Percentiles rank a stretch among this genome's conserved stretches.
Conservation (phyloP, 2,113 vertebrate species). For the Nothobranchius kuhntae region DNA sequence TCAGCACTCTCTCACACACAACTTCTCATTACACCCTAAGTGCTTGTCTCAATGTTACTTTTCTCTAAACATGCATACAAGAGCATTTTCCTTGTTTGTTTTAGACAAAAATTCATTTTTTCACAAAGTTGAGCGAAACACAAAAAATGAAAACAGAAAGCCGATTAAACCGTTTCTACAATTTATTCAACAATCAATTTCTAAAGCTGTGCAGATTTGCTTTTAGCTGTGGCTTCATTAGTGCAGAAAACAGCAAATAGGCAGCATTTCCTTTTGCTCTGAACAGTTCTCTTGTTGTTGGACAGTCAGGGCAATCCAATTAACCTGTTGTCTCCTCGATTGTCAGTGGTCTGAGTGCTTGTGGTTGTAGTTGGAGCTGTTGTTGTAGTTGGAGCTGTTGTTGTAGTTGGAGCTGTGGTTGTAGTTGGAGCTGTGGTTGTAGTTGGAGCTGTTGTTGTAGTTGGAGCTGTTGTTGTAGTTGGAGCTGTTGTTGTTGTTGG, state of each 20-base stretch:
- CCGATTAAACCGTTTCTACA: slow-evolving; percentile 18
- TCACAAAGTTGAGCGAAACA: background rate
- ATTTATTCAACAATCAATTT: background rate
- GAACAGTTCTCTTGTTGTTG: background rate
- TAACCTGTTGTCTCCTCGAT: slow-evolving; percentile 59
- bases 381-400: background rate
- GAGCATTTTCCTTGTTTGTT: no score
- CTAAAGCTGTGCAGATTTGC: background rate
- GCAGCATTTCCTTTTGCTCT: background rate
- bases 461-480: no score
- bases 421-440: no score
- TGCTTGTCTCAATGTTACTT: slow-evolving; percentile 7
- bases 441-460: no score
- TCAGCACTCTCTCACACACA: slow-evolving; percentile 41
- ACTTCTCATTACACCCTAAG: slow-evolving; percentile 27
- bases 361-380: background rate
- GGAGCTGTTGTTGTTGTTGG: no score
- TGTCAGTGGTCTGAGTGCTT: background rate
- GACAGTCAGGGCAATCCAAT: no score
- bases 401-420: no score
- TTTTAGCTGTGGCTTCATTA: background rate
- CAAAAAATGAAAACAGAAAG: background rate
- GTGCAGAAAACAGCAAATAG: background rate
- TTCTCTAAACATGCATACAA: background rate
- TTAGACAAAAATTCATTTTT: background rate